Percentiles rank a stretch among this genome's conserved stretches.
These are phyloP conservation scores for Pterostichus madidus DNA, from an alignment of 2,888 invertebrate species.

Conservation along the genomic window DNA sequence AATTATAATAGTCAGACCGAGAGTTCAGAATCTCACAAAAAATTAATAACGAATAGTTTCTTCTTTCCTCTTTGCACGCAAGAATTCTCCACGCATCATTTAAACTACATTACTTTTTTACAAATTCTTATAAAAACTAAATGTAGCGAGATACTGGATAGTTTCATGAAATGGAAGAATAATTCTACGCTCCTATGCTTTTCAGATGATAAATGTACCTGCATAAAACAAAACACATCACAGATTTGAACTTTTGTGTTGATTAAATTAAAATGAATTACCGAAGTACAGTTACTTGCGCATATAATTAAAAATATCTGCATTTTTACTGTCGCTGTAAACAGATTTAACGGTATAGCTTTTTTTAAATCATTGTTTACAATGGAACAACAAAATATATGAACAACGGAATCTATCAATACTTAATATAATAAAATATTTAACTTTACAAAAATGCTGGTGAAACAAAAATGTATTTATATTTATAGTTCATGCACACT, in stretches of 20 bases:
- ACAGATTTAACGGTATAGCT: constrained; percentile 17
- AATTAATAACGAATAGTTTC: constrained; percentile 54
- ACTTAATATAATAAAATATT: background rate
- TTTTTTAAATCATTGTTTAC: constrained; percentile 26
- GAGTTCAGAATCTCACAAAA: constrained; percentile 27
- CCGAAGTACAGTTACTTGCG: constrained; percentile 33
- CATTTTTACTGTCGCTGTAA: constrained; percentile 19
- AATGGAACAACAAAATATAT: background rate
- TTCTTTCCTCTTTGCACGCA: constrained; percentile 39
- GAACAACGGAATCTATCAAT: constrained; percentile 12
- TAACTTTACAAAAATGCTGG: background rate
- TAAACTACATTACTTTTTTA: constrained; percentile 54
- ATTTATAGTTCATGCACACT: constrained; percentile 45
- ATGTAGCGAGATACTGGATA: constrained; percentile 39
- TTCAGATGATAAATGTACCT: constrained; percentile 19
- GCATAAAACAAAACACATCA: constrained; percentile 24
- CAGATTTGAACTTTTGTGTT: constrained; percentile 39
- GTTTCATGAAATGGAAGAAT: constrained; percentile 35
- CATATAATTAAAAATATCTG: constrained; percentile 46
- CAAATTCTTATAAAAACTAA: constrained; percentile 36
- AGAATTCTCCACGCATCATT: constrained; percentile 52
- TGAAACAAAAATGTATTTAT: constrained; percentile 31
- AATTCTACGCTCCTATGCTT: background rate
- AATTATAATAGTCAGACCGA: constrained; percentile 20
- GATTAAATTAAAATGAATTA: constrained; percentile 43